A percentile compares a stretch with the other conserved stretches of the same genome.
Conservation (phyloP, 1,140 invertebrate genomes). For the Watersipora subatra region DNA sequence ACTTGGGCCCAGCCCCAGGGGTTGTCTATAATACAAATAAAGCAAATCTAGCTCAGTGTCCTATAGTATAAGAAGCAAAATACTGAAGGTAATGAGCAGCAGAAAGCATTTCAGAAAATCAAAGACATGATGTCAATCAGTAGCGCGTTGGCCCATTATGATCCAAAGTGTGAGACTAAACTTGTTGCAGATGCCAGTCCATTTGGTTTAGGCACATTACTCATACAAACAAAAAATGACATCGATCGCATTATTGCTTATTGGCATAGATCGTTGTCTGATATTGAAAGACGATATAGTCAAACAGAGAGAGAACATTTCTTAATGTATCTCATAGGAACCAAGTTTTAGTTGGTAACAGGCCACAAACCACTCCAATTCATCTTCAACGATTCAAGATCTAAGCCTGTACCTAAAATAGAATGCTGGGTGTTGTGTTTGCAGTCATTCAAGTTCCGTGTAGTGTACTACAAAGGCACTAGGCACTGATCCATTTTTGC, state of each 20-base stretch:
- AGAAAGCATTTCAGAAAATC: not conserved
- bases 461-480: not conserved
- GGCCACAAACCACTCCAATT: conserved; percentile 14
- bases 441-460: not conserved
- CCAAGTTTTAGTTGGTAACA: conserved; percentile 10
- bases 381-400: conserved; percentile 7
- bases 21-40: too few species aligned
- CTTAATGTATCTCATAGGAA: conserved; percentile 11
- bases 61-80: too few species aligned
- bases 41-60: too few species aligned
- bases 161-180: not conserved
- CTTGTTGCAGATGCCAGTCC: too few species aligned
- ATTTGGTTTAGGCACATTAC: conserved; percentile 6
- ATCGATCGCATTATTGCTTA: not conserved
- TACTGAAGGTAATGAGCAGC: not conserved
- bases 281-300: conserved; percentile 14
- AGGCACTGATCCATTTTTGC: not conserved
- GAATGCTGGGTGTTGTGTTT: too few species aligned
- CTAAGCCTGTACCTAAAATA: not conserved
- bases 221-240: not conserved
- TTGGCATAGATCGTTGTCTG: conserved; percentile 1
- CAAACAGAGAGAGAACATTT: conserved; percentile 14
- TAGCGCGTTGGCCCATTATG: not conserved
- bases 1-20: too few species aligned
- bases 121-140: not conserved